These are phyloP conservation scores for Cebidichthys violaceus DNA, from an alignment of 2,113 vertebrate species.

Conservation along the genomic window DNA sequence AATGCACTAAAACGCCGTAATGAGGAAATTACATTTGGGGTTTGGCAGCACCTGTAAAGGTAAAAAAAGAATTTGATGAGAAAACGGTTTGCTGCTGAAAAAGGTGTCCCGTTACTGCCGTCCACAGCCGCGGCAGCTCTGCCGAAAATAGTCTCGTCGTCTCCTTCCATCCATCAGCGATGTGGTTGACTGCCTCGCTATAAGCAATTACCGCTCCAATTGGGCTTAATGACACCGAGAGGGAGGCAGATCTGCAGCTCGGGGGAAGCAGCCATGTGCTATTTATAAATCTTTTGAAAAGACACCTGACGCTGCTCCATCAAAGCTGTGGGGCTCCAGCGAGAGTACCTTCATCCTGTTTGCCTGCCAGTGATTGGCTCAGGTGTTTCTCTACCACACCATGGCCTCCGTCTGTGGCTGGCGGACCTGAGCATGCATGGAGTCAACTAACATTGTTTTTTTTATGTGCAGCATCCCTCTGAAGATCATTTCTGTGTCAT, in stretches of 20 bases:
- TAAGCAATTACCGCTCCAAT: conserved; percentile 80
- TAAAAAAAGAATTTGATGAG: conserved; percentile 39
- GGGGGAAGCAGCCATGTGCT: conserved; percentile 67
- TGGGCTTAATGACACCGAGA: conserved; percentile 79
- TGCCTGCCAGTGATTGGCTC: conserved; percentile 52
- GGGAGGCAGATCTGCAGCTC: conserved; percentile 66
- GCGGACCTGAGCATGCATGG: conserved; percentile 16
- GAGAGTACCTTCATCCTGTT: conserved; percentile 34
- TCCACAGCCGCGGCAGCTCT: conserved; percentile 17
- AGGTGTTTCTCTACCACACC: conserved; percentile 40
- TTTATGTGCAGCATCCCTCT: conserved; percentile 20
- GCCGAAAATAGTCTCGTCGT: conserved; percentile 68
- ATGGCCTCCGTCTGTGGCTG: conserved; percentile 52
- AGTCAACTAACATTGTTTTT: conserved; percentile 3
- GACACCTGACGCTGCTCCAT: conserved; percentile 74
- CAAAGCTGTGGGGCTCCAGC: conserved; percentile 51
- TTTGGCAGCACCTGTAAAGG: conserved; percentile 47
- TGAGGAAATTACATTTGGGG: conserved; percentile 27
- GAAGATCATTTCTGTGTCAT: conserved; percentile 3
- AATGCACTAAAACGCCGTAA: conserved; percentile 39
- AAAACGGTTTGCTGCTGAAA: conserved; percentile 44
- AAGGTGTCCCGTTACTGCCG: conserved; percentile 40
- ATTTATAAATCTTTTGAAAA: conserved; percentile 78
- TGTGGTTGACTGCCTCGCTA: conserved; percentile 75
- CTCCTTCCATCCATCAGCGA: conserved; percentile 71